Base-by-base conservation (phyloP, 2,797 vertebrate genomes). In the Danio kyathit region DNA sequence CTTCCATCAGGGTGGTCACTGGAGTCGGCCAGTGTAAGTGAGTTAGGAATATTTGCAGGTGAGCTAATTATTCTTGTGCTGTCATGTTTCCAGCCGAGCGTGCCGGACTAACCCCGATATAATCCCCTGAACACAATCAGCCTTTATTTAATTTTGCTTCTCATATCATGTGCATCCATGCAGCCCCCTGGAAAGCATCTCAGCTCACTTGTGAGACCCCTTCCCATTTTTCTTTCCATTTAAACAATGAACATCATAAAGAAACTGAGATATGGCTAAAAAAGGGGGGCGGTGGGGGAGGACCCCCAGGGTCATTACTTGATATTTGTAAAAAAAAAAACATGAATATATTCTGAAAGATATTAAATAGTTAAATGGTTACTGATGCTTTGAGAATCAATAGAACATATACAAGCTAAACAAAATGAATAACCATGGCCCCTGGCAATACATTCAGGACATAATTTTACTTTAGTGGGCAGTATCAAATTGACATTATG, bases 51-150 rank as follows among this genome's bases (percentile, higher is more conserved):
- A 80, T 82, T 81, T 78, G 66, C 76, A 81, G 80, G 86, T 79
- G 76, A 77, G 74, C 80, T 85, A 87, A 87, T 87, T 85, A 85
- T 85, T 85, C 84, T 82, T 85, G 3, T 84, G 76, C 86, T 87
- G 86, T 87, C 86, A 87, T 75, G 75, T 74, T 75, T 76, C 79
- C 82, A 82, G 76, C 64, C 21, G 81, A 82, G 76, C 82, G 52
- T 84, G 76, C 63, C 78, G 71, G 44, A 64, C 77, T 85, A 81
- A 83, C 85, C 83, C 82, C 48, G 60, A 44, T 60, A 74, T 67
- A 82, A 81, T 81, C 83, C 81, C 83, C 83, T 66, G 64, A 84
- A 84, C 76, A 83, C 82, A 63, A 64, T 48, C 76, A 66, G 66
- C 40, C 73, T 69, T 85, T 86, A 86, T 70, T 86, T 83, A 84